Evolutionary conservation across 2,113 vertebrate species (phyloP).

Genomic region (Varanus komodoensis): DNA sequence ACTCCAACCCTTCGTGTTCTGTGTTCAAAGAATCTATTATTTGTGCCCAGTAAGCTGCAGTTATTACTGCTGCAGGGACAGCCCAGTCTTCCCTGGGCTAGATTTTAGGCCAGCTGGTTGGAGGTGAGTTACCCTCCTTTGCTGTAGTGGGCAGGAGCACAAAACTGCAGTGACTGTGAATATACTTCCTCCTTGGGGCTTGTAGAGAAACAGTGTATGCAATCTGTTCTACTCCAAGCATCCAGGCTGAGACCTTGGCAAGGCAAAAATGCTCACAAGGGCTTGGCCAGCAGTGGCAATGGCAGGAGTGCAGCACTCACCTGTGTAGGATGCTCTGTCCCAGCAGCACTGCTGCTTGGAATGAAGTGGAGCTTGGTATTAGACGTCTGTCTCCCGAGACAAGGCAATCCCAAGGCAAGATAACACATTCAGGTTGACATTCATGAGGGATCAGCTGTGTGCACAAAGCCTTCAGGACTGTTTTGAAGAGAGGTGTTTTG

Average conservation of each 20-base stretch:
- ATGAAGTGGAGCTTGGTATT: too few species aligned
- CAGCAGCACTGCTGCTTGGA: too few species aligned
- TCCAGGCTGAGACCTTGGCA: background rate
- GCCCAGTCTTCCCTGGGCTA: too few species aligned
- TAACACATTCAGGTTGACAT: background rate
- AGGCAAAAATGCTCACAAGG: background rate
- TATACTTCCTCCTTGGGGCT: background rate
- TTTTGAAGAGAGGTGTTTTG: background rate
- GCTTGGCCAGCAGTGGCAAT: background rate
- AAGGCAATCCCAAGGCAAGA: too few species aligned
- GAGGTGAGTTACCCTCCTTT: too few species aligned
- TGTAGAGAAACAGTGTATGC: background rate
- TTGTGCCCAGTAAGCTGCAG: background rate
- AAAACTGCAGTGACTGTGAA: background rate
- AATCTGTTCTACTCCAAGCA: background rate
- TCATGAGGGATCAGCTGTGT: background rate
- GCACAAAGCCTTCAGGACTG: background rate
- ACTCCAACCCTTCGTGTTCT: background rate
- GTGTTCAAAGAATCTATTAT: background rate
- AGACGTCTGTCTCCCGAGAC: too few species aligned
- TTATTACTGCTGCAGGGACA: background rate
- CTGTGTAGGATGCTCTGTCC: too few species aligned
- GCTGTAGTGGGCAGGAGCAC: background rate
- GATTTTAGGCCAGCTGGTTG: too few species aligned
- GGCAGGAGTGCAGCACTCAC: background rate